Evolutionary conservation across 2,888 invertebrate genomes (phyloP), one percentile per base, ranked within the genome.

Genomic region (Rosalia funebris): DNA sequence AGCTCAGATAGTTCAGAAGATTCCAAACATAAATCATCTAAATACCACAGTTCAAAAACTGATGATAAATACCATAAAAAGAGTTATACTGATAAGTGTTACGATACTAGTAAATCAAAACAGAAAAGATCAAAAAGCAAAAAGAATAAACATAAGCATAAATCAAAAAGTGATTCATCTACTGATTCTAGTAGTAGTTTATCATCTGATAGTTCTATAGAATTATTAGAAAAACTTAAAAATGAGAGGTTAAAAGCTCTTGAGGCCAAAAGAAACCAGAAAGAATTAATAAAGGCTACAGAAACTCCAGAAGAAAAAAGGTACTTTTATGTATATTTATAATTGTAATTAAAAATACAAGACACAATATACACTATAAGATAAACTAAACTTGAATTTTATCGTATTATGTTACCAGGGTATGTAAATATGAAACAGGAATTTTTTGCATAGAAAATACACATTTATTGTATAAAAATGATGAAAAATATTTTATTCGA

Each of bases 241-340:
- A 87, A 89, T 0, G 91, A 93, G 71, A 82, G 93, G 0, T 70
- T 88, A 11, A 85, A 87, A 48, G 83, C 88, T 34, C 81, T 87
- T 5, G 87, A 91, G 19, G 89, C 91, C 44, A 87, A 85, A 52
- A 87, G 85, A 60, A 86, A 86, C 1, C 84, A 88, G 57, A 95
- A 94, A 71, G 92, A 93, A 70, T 73, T 88, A 52, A 77, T 89
- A 76, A 99, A 99, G 81, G 90, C 92, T 0, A 89, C 89, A 54
- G 98, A 99, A 83, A 97, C 97, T 0, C 93, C 98, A 0, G 98
- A 97, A 80, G 96, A 99, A 78, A 98, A 98, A 78, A 84, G 87
- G 84, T 71, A 39, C 5, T 1, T 60, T 10, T 16, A n/a, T n/a
- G 16, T 2, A 1, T 17, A n/a, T 37, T 37, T 3, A 32, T n/a